Conservation (phyloP, 2,888 invertebrate genomes). For the Cephus sareptanus region DNA sequence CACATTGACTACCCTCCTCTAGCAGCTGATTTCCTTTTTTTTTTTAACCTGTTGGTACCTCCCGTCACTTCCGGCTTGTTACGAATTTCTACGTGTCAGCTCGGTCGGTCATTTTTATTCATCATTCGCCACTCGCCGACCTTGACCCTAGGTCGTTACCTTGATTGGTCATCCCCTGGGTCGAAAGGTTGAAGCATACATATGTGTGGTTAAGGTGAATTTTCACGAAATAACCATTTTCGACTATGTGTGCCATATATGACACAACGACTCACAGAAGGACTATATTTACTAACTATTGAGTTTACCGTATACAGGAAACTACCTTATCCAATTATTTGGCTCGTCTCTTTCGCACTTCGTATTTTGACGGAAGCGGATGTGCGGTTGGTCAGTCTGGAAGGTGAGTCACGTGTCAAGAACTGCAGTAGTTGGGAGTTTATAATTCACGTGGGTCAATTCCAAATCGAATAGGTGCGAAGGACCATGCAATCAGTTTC, state of each 20-base stretch:
- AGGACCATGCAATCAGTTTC: too few relatives aligned
- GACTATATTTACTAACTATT: too few relatives aligned
- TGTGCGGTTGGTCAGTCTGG: too few relatives aligned
- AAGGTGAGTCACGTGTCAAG: too few relatives aligned
- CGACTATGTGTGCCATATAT: neutral
- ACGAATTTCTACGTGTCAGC: neutral
- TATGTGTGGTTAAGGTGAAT: neutral
- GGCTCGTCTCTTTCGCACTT: too few relatives aligned
- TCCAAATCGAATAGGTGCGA: too few relatives aligned
- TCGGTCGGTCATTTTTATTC: neutral
- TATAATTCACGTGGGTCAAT: too few relatives aligned
- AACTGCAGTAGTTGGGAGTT: too few relatives aligned
- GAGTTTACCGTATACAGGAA: too few relatives aligned
- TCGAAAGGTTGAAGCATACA: neutral
- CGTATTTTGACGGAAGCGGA: too few relatives aligned
- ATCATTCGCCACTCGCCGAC: neutral
- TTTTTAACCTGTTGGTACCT: neutral
- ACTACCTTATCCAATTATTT: too few relatives aligned
- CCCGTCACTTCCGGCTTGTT: neutral
- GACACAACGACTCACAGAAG: too few relatives aligned
- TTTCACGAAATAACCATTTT: neutral
- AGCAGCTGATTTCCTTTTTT: neutral
- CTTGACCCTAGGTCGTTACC: neutral
- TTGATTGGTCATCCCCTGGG: neutral
- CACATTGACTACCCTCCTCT: neutral